phyloP scores from a whole-genome alignment of 2,113 vertebrate species.

The Corythornis cristatus region DNA sequence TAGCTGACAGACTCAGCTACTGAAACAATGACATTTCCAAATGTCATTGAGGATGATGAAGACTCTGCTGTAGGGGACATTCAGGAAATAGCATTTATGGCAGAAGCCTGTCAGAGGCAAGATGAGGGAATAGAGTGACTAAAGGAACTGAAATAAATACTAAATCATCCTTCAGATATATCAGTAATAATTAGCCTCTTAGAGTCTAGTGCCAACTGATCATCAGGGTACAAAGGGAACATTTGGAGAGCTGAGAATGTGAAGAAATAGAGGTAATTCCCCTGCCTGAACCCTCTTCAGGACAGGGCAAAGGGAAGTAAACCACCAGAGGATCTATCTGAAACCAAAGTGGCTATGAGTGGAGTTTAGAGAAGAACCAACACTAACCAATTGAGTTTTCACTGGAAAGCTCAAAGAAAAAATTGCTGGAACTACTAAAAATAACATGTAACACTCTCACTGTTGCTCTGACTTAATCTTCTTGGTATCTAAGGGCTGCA shows the following conservation, averaged over 20 bases:
- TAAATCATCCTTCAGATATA: not conserved
- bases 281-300: not conserved
- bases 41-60: not conserved
- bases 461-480: not conserved
- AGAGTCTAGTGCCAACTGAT: not conserved
- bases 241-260: not conserved
- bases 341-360: not conserved
- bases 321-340: not conserved
- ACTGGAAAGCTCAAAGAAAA: not conserved
- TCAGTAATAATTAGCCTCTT: not conserved
- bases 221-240: not conserved
- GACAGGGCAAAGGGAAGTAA: not conserved
- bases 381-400: not conserved
- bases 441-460: not conserved
- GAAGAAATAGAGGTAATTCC: not conserved
- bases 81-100: not conserved
- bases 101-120: not conserved
- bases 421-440: not conserved
- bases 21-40: not conserved
- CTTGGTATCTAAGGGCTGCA: not conserved
- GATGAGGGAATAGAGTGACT: not conserved
- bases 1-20: not conserved
- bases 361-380: not conserved
- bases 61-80: not conserved
- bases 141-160: not conserved